phyloP scores from a whole-genome alignment of 2,888 invertebrate species.

The Liodrosophila aerea region DNA sequence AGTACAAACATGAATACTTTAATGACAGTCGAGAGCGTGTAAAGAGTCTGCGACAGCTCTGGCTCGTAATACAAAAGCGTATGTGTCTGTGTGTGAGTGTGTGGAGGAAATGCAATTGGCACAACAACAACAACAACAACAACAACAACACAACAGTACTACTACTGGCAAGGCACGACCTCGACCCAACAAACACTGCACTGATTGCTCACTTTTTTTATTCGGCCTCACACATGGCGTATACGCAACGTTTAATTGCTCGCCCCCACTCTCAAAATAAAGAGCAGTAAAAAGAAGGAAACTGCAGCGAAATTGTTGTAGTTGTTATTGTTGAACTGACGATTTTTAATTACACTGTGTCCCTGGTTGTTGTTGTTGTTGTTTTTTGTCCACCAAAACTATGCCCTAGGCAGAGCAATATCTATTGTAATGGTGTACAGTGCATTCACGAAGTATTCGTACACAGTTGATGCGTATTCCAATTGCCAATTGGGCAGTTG shows the following conservation, averaged over 20 bases:
- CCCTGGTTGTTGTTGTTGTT: constrained; percentile 20
- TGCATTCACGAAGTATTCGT: background rate
- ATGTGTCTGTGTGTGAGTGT: background rate
- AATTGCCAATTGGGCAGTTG: constrained; percentile 50
- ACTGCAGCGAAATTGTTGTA: constrained; percentile 22
- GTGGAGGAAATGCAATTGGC: constrained; percentile 46
- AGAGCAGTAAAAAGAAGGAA: constrained; percentile 1
- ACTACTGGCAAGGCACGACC: no score
- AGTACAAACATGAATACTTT: no score
- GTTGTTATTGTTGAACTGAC: constrained; percentile 21
- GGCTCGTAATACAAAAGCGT: no score
- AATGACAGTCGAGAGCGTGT: no score
- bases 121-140: constrained; percentile 15
- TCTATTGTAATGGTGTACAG: background rate
- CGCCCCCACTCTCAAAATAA: constrained; percentile 27
- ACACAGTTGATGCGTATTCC: constrained; percentile 45
- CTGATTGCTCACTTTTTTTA: constrained; percentile 46
- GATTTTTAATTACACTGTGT: constrained; percentile 68
- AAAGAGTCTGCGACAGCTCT: no score
- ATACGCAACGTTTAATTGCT: constrained; percentile 76
- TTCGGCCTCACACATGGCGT: constrained; percentile 49
- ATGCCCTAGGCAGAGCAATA: background rate
- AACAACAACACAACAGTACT: background rate
- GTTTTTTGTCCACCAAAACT: constrained; percentile 4
- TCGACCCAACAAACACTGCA: constrained; percentile 14